Conservation (phyloP, 2,888 invertebrate species). For the Emmelina monodactyla region DNA sequence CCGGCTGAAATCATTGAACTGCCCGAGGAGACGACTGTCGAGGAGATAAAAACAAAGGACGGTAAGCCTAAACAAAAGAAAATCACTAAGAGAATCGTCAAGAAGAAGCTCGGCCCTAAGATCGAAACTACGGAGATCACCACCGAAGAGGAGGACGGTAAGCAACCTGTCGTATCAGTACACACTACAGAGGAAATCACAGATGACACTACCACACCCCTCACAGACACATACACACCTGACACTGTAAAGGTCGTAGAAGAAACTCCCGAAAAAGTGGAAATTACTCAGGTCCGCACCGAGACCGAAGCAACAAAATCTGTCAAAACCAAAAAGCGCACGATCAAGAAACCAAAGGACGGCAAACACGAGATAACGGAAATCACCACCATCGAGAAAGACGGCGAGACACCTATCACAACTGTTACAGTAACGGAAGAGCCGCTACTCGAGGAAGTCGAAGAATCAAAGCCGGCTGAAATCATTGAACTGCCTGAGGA, state of each 20-base stretch:
- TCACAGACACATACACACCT: not conserved
- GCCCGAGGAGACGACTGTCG: not conserved
- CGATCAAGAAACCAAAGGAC: slow-evolving; percentile 20
- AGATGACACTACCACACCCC: not conserved
- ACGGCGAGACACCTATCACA: slow-evolving; percentile 27
- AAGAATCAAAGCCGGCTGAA: slow-evolving; percentile 19
- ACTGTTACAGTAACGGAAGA: slow-evolving; percentile 6
- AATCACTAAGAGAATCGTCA: slow-evolving; percentile 19
- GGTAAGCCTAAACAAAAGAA: slow-evolving; percentile 12
- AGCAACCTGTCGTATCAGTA: not conserved
- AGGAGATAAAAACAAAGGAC: slow-evolving; percentile 7
- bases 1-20: not conserved
- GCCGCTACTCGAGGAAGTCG: not conserved
- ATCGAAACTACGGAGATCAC: not conserved
- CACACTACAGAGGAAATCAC: not conserved
- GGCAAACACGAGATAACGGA: slow-evolving; percentile 13
- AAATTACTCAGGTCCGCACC: slow-evolving; percentile 15
- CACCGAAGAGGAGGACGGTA: not conserved
- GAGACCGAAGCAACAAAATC: slow-evolving; percentile 21
- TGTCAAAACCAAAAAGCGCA: slow-evolving; percentile 22
- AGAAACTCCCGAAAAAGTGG: slow-evolving; percentile 12
- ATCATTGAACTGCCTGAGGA: slow-evolving; percentile 30
- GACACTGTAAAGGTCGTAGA: slow-evolving; percentile 16
- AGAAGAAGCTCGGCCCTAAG: not conserved
- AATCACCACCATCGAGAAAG: slow-evolving; percentile 15